A percentile compares a stretch with the other conserved stretches of the same genome.
Conservation (phyloP, 2,888 invertebrate genomes). For the Aleiodes leptofemur region DNA sequence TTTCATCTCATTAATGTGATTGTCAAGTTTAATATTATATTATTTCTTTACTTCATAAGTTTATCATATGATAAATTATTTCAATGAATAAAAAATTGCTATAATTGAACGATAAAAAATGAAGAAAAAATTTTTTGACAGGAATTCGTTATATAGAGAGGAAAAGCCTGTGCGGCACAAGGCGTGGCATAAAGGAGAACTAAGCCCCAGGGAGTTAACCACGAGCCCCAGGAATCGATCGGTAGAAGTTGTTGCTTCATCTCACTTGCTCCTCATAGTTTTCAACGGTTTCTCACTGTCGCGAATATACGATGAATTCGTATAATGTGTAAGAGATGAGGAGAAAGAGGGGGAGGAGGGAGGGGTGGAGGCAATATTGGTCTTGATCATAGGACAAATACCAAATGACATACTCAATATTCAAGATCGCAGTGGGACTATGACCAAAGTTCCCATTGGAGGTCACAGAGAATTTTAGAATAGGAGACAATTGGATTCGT, state of each 20-base stretch:
- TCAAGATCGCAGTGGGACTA: conserved; percentile 20
- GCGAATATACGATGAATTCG: conserved; percentile 13
- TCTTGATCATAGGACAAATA: conserved; percentile 12
- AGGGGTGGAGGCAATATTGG: conserved; percentile 11
- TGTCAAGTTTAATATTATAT: too few species aligned
- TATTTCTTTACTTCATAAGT: too few species aligned
- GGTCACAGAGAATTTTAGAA: conserved; percentile 14
- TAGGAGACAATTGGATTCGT: background rate
- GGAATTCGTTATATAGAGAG: background rate
- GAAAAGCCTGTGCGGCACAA: conserved; percentile 48
- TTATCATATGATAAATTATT: too few species aligned
- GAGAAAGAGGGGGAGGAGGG: too few species aligned
- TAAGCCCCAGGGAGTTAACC: conserved; percentile 59
- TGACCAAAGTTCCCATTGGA: conserved; percentile 22
- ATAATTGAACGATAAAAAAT: background rate
- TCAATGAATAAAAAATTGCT: background rate
- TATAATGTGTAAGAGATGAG: conserved; percentile 4
- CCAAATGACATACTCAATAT: conserved; percentile 38
- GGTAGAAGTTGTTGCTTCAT: conserved; percentile 60
- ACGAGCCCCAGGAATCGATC: conserved; percentile 60
- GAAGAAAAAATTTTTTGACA: background rate
- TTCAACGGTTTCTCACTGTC: conserved; percentile 7
- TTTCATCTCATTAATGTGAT: too few species aligned
- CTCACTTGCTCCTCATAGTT: conserved; percentile 49
- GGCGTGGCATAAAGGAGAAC: conserved; percentile 61